Evolutionary conservation across 1,140 invertebrate species (phyloP), one percentile per base, ranked within the genome.

Genomic region (Cecropterus lyciades): DNA sequence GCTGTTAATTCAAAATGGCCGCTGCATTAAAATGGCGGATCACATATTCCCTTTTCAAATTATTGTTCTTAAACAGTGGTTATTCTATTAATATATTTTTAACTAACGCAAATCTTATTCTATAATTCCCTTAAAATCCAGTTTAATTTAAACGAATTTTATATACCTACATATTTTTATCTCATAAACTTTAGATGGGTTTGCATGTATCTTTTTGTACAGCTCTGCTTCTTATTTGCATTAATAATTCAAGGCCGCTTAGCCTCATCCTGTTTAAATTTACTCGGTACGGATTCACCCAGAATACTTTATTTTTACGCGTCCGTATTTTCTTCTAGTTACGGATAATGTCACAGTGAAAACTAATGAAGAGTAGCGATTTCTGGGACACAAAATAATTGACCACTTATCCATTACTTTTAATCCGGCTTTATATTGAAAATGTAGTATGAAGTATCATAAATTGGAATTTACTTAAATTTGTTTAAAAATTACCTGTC

Each of bases 271-370:
- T 67, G 56, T 67, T 67, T 67, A 62, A 62, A 62, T 62, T 67
- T 67, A 67, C 43, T 52, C 57, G 51, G 48, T 40, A 30, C 57
- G 49, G 42, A 67, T 62, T 67, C 66, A 40, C 57, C 20, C 49
- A 14, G 66, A 67, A 67, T 67, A 62, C 33, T 67, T 60, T 67
- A 62, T 62, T 67, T 67, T 67, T 55, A 59, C 65, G 14, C 57
- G 27, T 43, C 51, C 45, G 42, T 55, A 51, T 55, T 62, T 67
- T 67, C 49, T 67, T 62, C 51, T 60, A 42, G 62, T 62, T 55
- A 67, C 20, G 27, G 24, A 2, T 33, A 27, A 46, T 48, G 27
- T 48, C 43, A 10, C 55, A 46, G 9, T n/a, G 1, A 5, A 27
- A 33, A 33, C 13, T 59, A 51, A 13, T 46, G 37, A 24, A 9